A percentile compares a stretch with the other conserved stretches of the same genome.
These are phyloP conservation scores for Papilio polyxenes DNA, from an alignment of 1,140 invertebrate species.

Conservation along the genomic window DNA sequence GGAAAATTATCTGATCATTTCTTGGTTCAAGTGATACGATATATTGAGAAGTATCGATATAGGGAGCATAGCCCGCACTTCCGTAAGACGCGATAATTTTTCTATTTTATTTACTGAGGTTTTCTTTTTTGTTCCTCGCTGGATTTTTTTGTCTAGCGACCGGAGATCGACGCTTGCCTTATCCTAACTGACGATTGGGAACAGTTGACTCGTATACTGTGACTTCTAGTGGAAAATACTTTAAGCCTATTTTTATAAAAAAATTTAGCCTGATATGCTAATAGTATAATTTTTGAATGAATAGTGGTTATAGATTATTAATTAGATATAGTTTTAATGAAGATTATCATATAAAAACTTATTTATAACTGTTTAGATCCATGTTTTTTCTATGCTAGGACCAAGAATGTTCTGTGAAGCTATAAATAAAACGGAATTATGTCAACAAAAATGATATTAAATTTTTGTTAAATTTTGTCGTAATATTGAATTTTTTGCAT, in stretches of 20 bases:
- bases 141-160: slow-evolving; percentile 42
- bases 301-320: no score
- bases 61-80: not conserved
- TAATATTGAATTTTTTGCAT: not conserved
- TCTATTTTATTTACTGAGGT: slow-evolving; percentile 36
- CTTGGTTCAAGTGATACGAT: not conserved
- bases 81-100: slow-evolving; percentile 41
- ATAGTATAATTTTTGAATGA: no score
- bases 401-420: no score
- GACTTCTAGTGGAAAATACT: not conserved
- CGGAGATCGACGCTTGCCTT: slow-evolving; percentile 36
- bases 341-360: no score
- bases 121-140: not conserved
- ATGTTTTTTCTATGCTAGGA: no score
- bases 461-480: no score
- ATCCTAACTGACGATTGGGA: slow-evolving; percentile 28
- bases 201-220: not conserved
- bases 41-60: not conserved
- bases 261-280: no score
- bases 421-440: no score
- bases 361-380: no score
- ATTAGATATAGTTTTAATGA: no score
- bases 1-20: not conserved
- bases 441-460: no score
- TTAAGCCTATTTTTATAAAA: not conserved